Conservation (phyloP, 1,140 invertebrate species). For the Drosophila cardini region DNA sequence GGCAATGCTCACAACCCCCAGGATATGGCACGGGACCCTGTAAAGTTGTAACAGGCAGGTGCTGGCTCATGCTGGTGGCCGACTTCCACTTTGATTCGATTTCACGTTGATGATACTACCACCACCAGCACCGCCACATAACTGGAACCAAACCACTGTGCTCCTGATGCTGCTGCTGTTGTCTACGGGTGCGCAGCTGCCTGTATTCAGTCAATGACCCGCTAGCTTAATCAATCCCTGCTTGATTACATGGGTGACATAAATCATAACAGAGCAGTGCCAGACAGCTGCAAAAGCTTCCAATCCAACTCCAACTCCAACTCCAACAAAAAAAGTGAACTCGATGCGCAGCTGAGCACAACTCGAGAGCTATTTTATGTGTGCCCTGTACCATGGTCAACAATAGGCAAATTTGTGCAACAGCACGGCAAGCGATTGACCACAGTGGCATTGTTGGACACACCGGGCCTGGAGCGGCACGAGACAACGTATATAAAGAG, state of each 20-base stretch:
- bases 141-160: no score
- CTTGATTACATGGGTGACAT: constrained; percentile 78
- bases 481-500: constrained; percentile 46
- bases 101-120: constrained; percentile 42
- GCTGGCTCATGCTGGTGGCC: constrained; percentile 73
- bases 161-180: constrained; percentile 35
- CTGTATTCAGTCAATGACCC: constrained; percentile 69
- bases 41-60: constrained; percentile 79
- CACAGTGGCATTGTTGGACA: constrained; percentile 64
- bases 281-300: constrained; percentile 74
- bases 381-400: constrained; percentile 13
- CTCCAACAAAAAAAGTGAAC: constrained; percentile 14
- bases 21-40: constrained; percentile 76
- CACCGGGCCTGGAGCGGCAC: constrained; percentile 73
- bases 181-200: constrained; percentile 47
- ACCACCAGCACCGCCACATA: constrained; percentile 1
- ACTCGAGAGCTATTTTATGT: neutral
- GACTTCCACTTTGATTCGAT: constrained; percentile 64
- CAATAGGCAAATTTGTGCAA: constrained; percentile 82
- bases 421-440: constrained; percentile 67
- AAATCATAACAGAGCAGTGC: constrained; percentile 59
- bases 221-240: constrained; percentile 70
- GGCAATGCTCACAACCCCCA: constrained; percentile 64
- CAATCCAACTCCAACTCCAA: constrained; percentile 10
- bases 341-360: constrained; percentile 43